Evolutionary conservation across 2,888 invertebrate genomes (phyloP), one percentile per base, ranked within the genome.

Genomic region (Heliconius cydno): DNA sequence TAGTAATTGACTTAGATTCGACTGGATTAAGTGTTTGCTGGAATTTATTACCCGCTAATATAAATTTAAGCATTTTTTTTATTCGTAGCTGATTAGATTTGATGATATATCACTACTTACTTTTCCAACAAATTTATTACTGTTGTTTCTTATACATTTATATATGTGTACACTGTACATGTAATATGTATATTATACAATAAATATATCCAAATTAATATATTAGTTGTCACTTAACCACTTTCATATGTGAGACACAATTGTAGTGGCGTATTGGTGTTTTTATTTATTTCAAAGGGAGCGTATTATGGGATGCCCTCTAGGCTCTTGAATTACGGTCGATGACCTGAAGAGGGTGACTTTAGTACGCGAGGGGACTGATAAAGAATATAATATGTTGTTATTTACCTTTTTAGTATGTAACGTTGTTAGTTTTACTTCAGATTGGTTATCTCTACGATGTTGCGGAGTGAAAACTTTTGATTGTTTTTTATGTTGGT

Each of bases 271-370:
- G 78, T 68, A 68, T 75, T 75, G 78, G 74, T 83, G 82, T 83
- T 81, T 81, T 81, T 82, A 80, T 84, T 84, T 84, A 81, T 84
- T 83, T 82, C 81, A 81, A 84, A 84, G 84, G 84, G 83, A 81
- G 81, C 81, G 83, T 79, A 77, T 77, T 77, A 79, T 80, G 82
- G 72, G 80, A 83, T 83, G 81, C 83, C 83, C 84, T 83, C 80
- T 80, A 83, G 82, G 77, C 83, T 84, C 82, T 84, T 81, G 82
- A 80, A 83, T 84, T 81, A 82, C 84, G 84, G 84, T 84, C 84
- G 83, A 84, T 80, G 84, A 84, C 83, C 84, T 82, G 80, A 80
- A 82, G 84, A 84, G 84, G 84, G 84, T 84, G 84, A 80, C 81
- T 82, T 79, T 78, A 80, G 80, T 76, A 81, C 78, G 75, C 79